Evolutionary conservation across 2,797 vertebrate species (phyloP).

Genomic region (Mormyrus hasselquistii): DNA sequence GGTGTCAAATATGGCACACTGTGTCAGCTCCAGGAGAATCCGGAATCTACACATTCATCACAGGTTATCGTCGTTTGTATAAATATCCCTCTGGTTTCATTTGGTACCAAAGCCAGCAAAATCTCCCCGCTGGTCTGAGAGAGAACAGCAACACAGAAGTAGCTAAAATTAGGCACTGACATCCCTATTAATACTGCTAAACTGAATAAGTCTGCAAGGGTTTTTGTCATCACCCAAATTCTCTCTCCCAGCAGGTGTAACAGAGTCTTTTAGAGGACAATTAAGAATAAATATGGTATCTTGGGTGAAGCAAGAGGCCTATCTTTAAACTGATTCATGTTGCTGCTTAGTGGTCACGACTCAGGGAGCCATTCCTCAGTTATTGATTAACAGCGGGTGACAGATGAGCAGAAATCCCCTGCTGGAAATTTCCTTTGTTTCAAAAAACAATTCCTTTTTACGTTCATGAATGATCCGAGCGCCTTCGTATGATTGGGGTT

Average conservation of each 20-base stretch:
- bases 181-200: conserved; percentile 14
- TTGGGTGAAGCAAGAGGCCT: neutral
- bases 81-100: neutral
- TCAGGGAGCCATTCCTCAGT: neutral
- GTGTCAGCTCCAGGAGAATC: neutral
- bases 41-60: conserved; percentile 4
- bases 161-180: conserved; percentile 9
- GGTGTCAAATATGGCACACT: neutral
- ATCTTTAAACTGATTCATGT: neutral
- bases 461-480: neutral
- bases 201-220: neutral
- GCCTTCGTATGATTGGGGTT: neutral
- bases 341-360: neutral
- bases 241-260: neutral
- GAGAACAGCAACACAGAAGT: neutral
- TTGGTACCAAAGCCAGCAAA: neutral
- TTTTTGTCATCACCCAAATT: neutral
- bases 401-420: neutral
- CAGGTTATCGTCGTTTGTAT: neutral
- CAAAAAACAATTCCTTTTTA: neutral
- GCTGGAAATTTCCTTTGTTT: neutral
- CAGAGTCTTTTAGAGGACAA: neutral
- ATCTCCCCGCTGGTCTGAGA: neutral
- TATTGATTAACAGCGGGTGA: neutral
- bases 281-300: neutral